Conservation (phyloP, 2,888 invertebrate species). For the Prenolepis imparis region DNA sequence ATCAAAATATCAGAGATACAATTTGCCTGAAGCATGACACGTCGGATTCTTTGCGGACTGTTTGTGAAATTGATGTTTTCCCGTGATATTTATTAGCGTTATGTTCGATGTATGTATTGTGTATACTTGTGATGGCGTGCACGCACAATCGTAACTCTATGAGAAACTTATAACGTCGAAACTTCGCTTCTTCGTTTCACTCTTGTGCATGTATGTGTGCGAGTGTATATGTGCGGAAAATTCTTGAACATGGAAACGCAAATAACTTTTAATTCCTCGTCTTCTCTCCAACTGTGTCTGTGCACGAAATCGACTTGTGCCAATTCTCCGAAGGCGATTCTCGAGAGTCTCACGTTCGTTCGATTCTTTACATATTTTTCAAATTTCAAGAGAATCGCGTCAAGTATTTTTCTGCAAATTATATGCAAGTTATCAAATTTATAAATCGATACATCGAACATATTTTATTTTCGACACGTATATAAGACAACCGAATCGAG, state of each 20-base stretch:
- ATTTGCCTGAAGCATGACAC: not conserved
- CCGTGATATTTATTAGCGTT: constrained; percentile 10
- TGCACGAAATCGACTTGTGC: constrained; percentile 26
- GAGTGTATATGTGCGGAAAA: not conserved
- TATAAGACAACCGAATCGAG: not conserved
- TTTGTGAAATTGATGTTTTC: not conserved
- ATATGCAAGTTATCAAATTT: not conserved
- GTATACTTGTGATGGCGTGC: constrained; percentile 6
- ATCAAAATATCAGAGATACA: not conserved
- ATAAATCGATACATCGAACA: not conserved
- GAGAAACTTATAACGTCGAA: constrained; percentile 54
- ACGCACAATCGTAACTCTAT: constrained; percentile 40
- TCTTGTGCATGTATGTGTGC: not conserved
- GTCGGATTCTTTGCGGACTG: not conserved
- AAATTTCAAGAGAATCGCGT: not conserved
- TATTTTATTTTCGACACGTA: not conserved
- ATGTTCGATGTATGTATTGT: not conserved
- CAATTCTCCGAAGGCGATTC: constrained; percentile 26
- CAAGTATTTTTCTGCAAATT: not conserved
- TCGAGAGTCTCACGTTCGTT: not conserved
- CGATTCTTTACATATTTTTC: not conserved
- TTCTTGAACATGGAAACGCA: constrained; percentile 39
- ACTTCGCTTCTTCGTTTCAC: constrained; percentile 18
- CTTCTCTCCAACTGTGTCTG: not conserved
- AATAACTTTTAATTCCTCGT: constrained; percentile 62